Conservation (phyloP, 2,888 invertebrate species). For the Caenorhabditis angaria region DNA sequence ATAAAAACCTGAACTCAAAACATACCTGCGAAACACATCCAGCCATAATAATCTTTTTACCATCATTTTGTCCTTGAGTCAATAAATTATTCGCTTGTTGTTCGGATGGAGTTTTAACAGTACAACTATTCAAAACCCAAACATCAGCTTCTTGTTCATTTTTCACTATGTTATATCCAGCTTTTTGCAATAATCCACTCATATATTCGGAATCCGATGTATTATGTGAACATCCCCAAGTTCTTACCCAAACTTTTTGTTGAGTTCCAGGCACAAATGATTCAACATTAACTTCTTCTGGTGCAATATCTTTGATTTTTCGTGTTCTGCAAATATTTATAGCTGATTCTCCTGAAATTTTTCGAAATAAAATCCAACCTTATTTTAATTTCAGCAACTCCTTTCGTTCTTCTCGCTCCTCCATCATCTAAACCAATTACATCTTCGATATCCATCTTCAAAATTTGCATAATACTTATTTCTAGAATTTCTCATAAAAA, state of each 20-base stretch:
- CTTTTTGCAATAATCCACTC: conserved; percentile 87
- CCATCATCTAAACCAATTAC: conserved; percentile 27
- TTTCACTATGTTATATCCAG: conserved; percentile 74
- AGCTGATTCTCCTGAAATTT: background rate
- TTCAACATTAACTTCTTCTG: conserved; percentile 45
- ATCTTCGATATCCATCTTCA: conserved; percentile 54
- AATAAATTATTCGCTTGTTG: conserved; percentile 58
- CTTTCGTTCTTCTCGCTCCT: conserved; percentile 15
- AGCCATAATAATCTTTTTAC: conserved; percentile 81
- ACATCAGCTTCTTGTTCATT: conserved; percentile 85
- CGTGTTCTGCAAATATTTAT: conserved; percentile 22
- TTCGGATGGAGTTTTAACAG: conserved; percentile 96
- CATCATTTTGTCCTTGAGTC: conserved; percentile 42
- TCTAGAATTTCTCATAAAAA: background rate
- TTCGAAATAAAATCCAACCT: conserved; percentile 20
- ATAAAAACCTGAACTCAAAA: conserved; percentile 1
- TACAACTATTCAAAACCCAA: conserved; percentile 96
- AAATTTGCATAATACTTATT: background rate
- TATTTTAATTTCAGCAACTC: conserved; percentile 44
- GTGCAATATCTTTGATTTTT: conserved; percentile 9
- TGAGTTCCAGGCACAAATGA: conserved; percentile 55
- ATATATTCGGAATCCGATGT: conserved; percentile 97
- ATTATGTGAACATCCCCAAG: conserved; percentile 79
- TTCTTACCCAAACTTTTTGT: conserved; percentile 56
- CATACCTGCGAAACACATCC: conserved; percentile 89